Conservation (phyloP, 2,797 vertebrate species). For the Dendrocincla fuliginosa region DNA sequence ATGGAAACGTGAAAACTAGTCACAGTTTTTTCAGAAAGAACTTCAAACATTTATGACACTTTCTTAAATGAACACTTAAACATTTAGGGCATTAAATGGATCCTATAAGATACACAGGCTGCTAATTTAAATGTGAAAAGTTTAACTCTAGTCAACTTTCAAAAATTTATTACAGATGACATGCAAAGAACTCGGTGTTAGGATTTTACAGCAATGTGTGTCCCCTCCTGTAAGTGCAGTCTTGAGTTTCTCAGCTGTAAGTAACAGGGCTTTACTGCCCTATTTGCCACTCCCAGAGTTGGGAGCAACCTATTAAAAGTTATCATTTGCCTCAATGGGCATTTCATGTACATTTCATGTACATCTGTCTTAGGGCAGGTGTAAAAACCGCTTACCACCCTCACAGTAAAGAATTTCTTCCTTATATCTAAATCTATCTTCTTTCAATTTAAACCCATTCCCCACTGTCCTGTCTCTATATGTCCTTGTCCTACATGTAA, state of each 20-base stretch:
- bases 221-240: background rate
- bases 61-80: background rate
- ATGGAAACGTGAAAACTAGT: background rate
- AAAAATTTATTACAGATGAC: background rate
- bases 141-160: background rate
- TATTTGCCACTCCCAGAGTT: background rate
- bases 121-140: background rate
- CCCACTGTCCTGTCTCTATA: background rate
- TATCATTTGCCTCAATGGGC: background rate
- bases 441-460: background rate
- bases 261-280: background rate
- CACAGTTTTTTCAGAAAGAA: background rate
- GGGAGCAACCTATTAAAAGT: background rate
- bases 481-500: background rate
- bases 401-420: background rate
- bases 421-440: too few species aligned
- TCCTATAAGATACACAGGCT: background rate
- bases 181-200: background rate
- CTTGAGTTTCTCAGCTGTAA: background rate
- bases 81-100: background rate
- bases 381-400: background rate
- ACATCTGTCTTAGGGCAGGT: background rate
- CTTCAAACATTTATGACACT: background rate
- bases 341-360: background rate
- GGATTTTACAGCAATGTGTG: background rate